Percentiles rank a stretch among this genome's conserved stretches.
Conservation (phyloP, 2,888 invertebrate species). For the Melanostoma scalare region DNA sequence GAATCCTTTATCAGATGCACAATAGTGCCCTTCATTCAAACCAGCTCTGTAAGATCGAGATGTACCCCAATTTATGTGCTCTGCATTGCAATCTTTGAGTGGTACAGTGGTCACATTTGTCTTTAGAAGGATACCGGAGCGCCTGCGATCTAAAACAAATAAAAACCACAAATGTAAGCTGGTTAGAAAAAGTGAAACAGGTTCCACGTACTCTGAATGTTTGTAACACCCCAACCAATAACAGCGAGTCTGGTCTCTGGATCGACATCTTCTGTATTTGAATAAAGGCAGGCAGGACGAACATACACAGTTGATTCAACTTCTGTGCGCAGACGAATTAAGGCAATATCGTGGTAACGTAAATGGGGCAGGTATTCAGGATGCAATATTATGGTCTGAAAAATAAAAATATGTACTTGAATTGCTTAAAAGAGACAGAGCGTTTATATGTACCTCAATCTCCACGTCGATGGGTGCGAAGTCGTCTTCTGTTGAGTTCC, state of each 20-base stretch:
- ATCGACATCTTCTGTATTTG: conserved; percentile 75
- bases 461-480: conserved; percentile 37
- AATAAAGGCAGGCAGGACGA: conserved; percentile 77
- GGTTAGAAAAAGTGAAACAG: neutral
- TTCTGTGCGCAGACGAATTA: conserved; percentile 75
- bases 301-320: conserved; percentile 60
- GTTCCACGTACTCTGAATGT: conserved; percentile 75
- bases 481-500: conserved; percentile 33
- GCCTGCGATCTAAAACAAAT: conserved; percentile 59
- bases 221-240: conserved; percentile 78
- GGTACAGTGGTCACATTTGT: conserved; percentile 73
- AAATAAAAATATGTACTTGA: neutral
- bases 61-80: conserved; percentile 41
- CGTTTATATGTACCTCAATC: conserved; percentile 43
- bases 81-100: conserved; percentile 61
- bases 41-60: conserved; percentile 55
- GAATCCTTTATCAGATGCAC: conserved; percentile 73
- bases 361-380: conserved; percentile 74
- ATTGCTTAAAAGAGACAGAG: conserved; percentile 6
- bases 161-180: neutral
- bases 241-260: conserved; percentile 74
- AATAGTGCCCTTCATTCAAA: conserved; percentile 70
- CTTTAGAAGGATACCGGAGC: conserved; percentile 69
- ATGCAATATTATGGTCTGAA: conserved; percentile 76
- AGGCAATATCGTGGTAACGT: conserved; percentile 78